Evolutionary conservation across 2,113 vertebrate species (phyloP), one percentile per base, ranked within the genome.

Genomic region (Oncorhynchus nerka): DNA sequence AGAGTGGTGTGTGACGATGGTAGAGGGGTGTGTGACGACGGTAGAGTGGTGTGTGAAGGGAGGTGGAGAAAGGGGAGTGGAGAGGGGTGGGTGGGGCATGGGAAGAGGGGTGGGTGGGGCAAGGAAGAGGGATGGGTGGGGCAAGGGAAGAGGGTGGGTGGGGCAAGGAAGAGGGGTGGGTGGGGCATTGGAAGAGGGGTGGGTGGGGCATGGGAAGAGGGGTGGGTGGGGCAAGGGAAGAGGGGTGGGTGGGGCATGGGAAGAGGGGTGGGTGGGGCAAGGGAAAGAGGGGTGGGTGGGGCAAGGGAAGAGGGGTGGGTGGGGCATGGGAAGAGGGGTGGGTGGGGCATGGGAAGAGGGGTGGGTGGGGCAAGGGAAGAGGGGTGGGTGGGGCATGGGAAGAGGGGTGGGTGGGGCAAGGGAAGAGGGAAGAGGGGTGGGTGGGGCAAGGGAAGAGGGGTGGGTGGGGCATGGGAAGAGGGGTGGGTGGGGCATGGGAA

Each of bases 11-110:
- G 48, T 79, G 74, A 26, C 15, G 26, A 30, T 0, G 28, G 28
- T 30, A 26, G 28, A 32, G 30, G 68, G 1, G 6, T 57, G 76
- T 78, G 70, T 70, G 71, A 79, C 76, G 78, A 45, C 62, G 15
- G 20, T 7, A 49, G 45, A 49, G 1, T 32, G 34, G 26, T 4
- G 34, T 66, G 24, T 66, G 64, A 15, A 30, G 64, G 28, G 70
- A 0, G 70, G 71, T 49, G 71, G 79, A 4, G 15, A 13, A 51
- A 51, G 49, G 49, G 13, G 11, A 13, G 13, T 4, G 13, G 72
- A 55, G 32, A 59, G 49, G 73, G 70, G 75, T 75, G 75, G 69
- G 71, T 73, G 79, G 32, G 16, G 26, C 70, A 49, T 72, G 62
- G 32, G 62, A 13, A 74, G 68, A 34, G 49, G 11, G 67, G 62